These are phyloP conservation scores for Muscidifurax raptorellus DNA, from an alignment of 1,140 invertebrate species.

Conservation along the genomic window DNA sequence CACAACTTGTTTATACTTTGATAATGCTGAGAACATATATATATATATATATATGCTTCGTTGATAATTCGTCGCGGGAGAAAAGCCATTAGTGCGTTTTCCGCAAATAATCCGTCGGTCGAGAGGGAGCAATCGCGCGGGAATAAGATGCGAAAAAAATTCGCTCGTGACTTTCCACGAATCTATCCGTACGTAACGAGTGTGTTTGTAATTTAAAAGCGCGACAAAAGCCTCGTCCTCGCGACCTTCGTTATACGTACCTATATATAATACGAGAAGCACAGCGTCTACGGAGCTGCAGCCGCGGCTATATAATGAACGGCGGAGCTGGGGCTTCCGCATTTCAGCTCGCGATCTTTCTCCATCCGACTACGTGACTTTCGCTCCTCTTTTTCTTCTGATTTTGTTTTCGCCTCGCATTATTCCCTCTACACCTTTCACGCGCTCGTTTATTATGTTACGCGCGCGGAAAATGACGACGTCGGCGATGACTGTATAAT, in stretches of 20 bases:
- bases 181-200: constrained; percentile 28
- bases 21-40: no score
- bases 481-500: no score
- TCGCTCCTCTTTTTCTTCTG: background rate
- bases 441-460: no score
- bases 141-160: no score
- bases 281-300: background rate
- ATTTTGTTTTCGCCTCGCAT: background rate
- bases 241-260: constrained; percentile 18
- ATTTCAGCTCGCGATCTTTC: background rate
- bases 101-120: background rate
- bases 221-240: background rate
- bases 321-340: background rate
- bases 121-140: no score
- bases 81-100: background rate
- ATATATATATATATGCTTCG: no score
- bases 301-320: background rate
- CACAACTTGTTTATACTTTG: no score
- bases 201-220: constrained; percentile 29
- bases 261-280: no score
- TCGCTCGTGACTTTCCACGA: background rate
- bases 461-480: no score
- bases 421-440: no score
- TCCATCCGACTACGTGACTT: background rate
- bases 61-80: background rate